Evolutionary conservation across 2,797 vertebrate species (phyloP).

Genomic region (Kryptopterus vitreolus): DNA sequence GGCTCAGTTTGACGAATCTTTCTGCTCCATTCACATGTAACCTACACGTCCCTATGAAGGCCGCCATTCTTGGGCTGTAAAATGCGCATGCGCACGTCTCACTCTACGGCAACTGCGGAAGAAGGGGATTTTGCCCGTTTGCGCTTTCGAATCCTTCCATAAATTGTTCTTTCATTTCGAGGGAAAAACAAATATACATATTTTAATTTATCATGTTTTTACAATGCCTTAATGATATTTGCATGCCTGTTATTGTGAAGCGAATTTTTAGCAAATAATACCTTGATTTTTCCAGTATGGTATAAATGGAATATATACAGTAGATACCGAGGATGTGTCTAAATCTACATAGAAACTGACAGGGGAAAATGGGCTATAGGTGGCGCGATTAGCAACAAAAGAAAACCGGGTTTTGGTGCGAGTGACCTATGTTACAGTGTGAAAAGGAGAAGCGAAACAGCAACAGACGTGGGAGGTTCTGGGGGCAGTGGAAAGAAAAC

Average conservation of each 20-base stretch:
- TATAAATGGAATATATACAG: neutral
- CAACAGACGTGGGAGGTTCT: neutral
- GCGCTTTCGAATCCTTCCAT: neutral
- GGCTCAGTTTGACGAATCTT: conserved; percentile 46
- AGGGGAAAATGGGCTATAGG: neutral
- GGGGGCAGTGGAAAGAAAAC: conserved; percentile 6
- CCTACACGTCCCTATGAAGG: conserved; percentile 64
- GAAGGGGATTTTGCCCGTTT: neutral
- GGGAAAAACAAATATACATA: neutral
- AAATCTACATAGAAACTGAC: neutral
- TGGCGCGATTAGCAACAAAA: neutral
- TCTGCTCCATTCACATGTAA: conserved; percentile 59
- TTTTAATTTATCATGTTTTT: neutral
- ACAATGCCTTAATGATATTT: neutral
- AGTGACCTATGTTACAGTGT: neutral
- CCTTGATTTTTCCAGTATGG: neutral
- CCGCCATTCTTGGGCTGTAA: conserved; percentile 67
- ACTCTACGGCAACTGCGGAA: conserved; percentile 61
- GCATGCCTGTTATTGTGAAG: neutral
- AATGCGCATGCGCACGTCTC: conserved; percentile 60
- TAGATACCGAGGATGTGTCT: neutral
- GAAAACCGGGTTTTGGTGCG: neutral
- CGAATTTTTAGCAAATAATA: neutral
- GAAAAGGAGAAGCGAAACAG: conserved; percentile 19
- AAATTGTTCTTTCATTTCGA: neutral